Conservation (phyloP, 64 coral and sea anemone genomes). For the Stichodactyla mertensii region DNA sequence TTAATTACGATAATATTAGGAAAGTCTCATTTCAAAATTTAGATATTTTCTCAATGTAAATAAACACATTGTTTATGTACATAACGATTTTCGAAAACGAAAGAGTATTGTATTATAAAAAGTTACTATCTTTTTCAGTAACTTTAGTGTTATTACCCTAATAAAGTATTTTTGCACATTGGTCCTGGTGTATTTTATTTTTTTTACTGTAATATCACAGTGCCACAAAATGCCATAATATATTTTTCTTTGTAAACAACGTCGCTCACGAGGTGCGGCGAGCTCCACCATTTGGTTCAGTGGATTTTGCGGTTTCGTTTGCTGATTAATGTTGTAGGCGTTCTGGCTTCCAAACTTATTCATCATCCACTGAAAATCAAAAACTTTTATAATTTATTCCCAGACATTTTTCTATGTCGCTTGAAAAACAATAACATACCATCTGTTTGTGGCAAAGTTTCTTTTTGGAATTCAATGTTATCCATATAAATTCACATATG, state of each 20-base stretch:
- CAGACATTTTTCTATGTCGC: neutral
- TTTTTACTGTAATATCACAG: neutral
- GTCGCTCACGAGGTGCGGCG: neutral
- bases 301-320: neutral
- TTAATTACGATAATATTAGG: neutral
- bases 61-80: neutral
- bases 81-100: neutral
- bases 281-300: neutral
- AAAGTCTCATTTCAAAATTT: neutral
- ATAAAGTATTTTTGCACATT: constrained; percentile 6
- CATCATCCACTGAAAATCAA: neutral
- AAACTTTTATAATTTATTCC: neutral
- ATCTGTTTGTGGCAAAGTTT: neutral
- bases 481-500: no score
- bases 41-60: neutral
- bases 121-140: neutral
- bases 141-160: neutral
- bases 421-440: neutral
- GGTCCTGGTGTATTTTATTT: neutral
- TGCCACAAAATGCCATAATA: neutral
- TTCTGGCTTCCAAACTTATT: neutral
- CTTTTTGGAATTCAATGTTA: neutral
- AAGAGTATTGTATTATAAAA: constrained; percentile 12
- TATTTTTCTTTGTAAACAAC: neutral
- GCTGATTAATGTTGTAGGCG: neutral